phyloP scores from a whole-genome alignment of 2,113 vertebrate species.

The Bufo bufo region DNA sequence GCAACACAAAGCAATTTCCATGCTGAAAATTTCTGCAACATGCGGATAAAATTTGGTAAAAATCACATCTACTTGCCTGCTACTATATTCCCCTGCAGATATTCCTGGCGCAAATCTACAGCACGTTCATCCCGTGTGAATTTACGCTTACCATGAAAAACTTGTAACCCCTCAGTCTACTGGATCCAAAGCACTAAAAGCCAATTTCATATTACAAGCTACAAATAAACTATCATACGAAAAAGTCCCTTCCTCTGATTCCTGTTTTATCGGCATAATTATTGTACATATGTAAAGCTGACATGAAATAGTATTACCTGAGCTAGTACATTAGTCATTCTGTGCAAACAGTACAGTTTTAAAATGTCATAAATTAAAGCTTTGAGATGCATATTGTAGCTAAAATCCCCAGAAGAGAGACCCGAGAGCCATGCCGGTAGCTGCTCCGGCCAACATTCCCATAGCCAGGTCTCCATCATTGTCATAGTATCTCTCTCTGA shows the following conservation, averaged over 20 bases:
- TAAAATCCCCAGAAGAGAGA: constrained; percentile 95
- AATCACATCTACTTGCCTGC: no score
- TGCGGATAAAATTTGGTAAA: no score
- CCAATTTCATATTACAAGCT: not conserved
- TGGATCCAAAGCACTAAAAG: not conserved
- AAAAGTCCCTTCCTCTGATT: not conserved
- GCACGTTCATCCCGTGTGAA: no score
- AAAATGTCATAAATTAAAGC: constrained; percentile 16
- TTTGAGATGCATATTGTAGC: constrained; percentile 46
- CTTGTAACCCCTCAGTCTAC: not conserved
- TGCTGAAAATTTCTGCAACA: no score
- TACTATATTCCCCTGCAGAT: no score
- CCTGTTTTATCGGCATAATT: not conserved
- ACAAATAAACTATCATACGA: not conserved
- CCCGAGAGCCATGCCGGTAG: constrained; percentile 90
- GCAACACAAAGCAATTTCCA: no score
- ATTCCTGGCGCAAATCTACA: no score
- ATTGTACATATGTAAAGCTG: not conserved
- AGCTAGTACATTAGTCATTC: not conserved
- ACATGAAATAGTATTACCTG: not conserved
- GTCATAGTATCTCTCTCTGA: constrained; percentile 84
- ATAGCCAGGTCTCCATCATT: constrained; percentile 84
- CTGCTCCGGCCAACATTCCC: constrained; percentile 92
- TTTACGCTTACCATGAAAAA: not conserved
- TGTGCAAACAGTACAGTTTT: not conserved